Base-by-base conservation (phyloP, 1,140 invertebrate genomes). In the Hetaerina americana region DNA sequence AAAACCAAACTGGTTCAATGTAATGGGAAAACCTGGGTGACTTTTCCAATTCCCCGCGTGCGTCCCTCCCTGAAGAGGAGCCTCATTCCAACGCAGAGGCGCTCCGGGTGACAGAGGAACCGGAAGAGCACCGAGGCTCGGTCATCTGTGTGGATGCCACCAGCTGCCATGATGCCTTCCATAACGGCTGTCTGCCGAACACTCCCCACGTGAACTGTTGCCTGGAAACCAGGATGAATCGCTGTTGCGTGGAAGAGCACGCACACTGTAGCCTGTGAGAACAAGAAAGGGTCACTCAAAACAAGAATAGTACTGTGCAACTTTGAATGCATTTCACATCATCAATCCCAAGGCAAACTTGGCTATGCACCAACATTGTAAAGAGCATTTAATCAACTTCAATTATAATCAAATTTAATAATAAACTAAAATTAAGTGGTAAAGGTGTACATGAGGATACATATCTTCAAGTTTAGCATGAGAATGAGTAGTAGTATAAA, bases 101-200 rank as follows among this genome's bases (percentile, higher is more conserved):
- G 95, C 81, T 99, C 96, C 0, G 95, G 94, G 79, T 94, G 90
- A 70, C 90, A 87, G 68, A 93, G 86, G 81, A 98, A 98, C 68
- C 90, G 85, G 81, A 98, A 97, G 74, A 94, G 81, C 0, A 96
- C 93, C 0, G 90, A 89, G 15, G 92, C 94, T 1, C 86, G 88
- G 75, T 96, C 92, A 78, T 95, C 94, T 0, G 93, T 94, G 74
- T 88, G 86, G 68, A 93, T 83, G 28, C 85, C 85, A 49, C 78
- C 77, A 5, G 82, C 78, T 26, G 84, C 84, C 81, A 88, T 84
- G 75, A 91, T 90, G 22, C 85, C 88, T 67, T 87, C 88, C 26
- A 96, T 89, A 25, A 97, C 89, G 24, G 93, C 95, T 0, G 95
- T 98, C 82, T 98, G 97, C 10, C 95, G 82, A 18, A 99, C 92